phyloP scores from a whole-genome alignment of 1,140 invertebrate genomes.

The Nasonia longicornis region DNA sequence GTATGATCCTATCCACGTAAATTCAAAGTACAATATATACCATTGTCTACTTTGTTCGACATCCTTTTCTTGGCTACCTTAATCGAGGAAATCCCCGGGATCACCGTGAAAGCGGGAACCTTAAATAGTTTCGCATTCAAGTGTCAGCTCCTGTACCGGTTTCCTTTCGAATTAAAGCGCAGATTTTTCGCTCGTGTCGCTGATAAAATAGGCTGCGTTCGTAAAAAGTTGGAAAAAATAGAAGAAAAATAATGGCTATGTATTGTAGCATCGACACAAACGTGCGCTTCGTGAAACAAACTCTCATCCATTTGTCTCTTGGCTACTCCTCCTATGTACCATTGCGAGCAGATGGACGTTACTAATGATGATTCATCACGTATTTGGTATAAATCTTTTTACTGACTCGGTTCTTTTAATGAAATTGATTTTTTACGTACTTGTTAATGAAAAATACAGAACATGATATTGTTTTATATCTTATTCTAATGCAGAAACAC shows the following conservation, averaged over 20 bases:
- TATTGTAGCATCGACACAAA: neutral
- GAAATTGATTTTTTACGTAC: too few species aligned
- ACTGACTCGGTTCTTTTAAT: too few species aligned
- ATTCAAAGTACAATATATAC: neutral
- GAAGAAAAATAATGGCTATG: neutral
- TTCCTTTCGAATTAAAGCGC: neutral
- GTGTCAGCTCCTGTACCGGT: neutral
- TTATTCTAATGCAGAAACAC: too few species aligned
- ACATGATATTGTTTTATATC: too few species aligned
- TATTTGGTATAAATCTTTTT: too few species aligned
- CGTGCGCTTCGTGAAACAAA: neutral
- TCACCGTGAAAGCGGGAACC: neutral
- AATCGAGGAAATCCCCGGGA: conserved; percentile 1
- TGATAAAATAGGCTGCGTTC: neutral
- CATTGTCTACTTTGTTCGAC: neutral
- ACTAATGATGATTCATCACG: too few species aligned
- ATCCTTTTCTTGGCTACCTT: neutral
- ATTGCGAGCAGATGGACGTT: too few species aligned
- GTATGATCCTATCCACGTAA: neutral
- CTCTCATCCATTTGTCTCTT: neutral
- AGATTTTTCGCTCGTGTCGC: neutral
- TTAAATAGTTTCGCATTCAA: conserved; percentile 13
- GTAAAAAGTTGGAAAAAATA: neutral
- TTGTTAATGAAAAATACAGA: too few species aligned
- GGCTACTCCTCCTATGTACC: too few species aligned